Conservation (phyloP, 2,888 invertebrate genomes). For the Drosophila anceps region DNA sequence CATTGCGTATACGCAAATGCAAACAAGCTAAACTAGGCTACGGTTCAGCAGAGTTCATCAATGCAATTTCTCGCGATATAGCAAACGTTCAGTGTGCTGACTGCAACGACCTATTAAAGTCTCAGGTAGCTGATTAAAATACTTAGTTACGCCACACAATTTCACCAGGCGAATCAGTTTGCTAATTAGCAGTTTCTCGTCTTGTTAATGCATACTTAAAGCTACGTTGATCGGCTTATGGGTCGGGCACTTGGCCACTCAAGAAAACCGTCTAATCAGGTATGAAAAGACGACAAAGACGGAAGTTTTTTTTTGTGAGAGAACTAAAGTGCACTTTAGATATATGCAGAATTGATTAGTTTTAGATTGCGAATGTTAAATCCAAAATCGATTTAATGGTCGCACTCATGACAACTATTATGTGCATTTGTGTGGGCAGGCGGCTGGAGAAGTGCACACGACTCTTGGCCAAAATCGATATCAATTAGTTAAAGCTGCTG, state of each 20-base stretch:
- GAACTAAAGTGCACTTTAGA: slow-evolving; percentile 56
- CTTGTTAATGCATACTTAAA: slow-evolving; percentile 1
- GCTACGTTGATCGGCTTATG: slow-evolving; percentile 26
- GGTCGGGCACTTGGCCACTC: neutral
- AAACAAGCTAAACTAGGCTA: neutral
- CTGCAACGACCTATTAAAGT: slow-evolving; percentile 9
- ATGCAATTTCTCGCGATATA: neutral
- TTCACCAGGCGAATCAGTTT: slow-evolving; percentile 7
- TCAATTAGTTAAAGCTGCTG: slow-evolving; percentile 72
- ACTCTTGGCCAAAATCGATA: slow-evolving; percentile 64
- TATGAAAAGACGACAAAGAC: slow-evolving; percentile 24
- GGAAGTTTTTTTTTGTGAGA: slow-evolving; percentile 11
- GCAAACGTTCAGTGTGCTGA: neutral
- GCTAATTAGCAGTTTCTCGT: slow-evolving; percentile 23
- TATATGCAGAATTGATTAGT: slow-evolving; percentile 51
- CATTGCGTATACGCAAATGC: slow-evolving; percentile 17
- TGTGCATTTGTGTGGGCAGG: slow-evolving; percentile 14
- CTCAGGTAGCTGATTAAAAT: slow-evolving; percentile 5
- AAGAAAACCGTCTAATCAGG: slow-evolving; percentile 13
- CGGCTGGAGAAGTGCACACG: slow-evolving; percentile 27
- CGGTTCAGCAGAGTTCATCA: neutral
- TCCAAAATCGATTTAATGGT: slow-evolving; percentile 58
- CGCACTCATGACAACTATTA: slow-evolving; percentile 35
- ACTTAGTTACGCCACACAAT: slow-evolving; percentile 1
- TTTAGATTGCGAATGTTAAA: slow-evolving; percentile 13